Evolutionary conservation across 2,888 invertebrate species (phyloP).

Genomic region (Parasteatoda lunata): DNA sequence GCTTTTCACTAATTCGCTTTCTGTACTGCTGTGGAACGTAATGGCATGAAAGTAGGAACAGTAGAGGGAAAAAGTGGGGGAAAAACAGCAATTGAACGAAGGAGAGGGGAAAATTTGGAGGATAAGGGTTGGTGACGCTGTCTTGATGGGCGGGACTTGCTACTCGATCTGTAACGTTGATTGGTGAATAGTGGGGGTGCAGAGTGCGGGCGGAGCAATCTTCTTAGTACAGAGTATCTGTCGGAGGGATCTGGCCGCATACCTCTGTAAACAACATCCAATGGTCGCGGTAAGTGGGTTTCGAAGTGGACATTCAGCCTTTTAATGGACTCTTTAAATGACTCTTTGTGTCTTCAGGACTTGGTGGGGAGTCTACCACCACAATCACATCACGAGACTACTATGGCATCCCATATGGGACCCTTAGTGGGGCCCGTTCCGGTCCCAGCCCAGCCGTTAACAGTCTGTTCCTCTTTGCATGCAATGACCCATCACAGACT

Average conservation of each 20-base stretch:
- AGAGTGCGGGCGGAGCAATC: constrained; percentile 26
- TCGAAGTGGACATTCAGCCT: constrained; percentile 22
- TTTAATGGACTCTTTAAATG: constrained; percentile 67
- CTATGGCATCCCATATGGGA: constrained; percentile 53
- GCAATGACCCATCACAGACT: constrained; percentile 60
- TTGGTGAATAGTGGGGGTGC: constrained; percentile 32
- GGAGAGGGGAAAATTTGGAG: constrained; percentile 6
- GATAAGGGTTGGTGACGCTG: constrained; percentile 53
- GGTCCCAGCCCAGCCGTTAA: constrained; percentile 35
- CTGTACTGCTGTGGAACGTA: constrained; percentile 56
- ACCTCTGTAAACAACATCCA: constrained; percentile 59
- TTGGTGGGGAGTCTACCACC: constrained; percentile 71
- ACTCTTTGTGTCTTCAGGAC: constrained; percentile 75
- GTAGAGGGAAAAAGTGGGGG: constrained; percentile 5
- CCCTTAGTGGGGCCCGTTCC: constrained; percentile 48
- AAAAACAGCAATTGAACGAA: constrained; percentile 46
- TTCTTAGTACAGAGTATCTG: not conserved
- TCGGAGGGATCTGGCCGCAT: constrained; percentile 19
- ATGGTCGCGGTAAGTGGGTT: constrained; percentile 46
- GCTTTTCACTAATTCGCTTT: constrained; percentile 63
- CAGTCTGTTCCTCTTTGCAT: constrained; percentile 53
- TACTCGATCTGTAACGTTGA: constrained; percentile 34
- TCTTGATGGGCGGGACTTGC: constrained; percentile 39
- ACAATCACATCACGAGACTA: constrained; percentile 50
- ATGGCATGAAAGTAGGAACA: constrained; percentile 31